Percentiles rank a stretch among this genome's conserved stretches.
These are phyloP conservation scores for Pyrgilauda ruficollis DNA, from an alignment of 2,113 vertebrate species.

Conservation along the genomic window DNA sequence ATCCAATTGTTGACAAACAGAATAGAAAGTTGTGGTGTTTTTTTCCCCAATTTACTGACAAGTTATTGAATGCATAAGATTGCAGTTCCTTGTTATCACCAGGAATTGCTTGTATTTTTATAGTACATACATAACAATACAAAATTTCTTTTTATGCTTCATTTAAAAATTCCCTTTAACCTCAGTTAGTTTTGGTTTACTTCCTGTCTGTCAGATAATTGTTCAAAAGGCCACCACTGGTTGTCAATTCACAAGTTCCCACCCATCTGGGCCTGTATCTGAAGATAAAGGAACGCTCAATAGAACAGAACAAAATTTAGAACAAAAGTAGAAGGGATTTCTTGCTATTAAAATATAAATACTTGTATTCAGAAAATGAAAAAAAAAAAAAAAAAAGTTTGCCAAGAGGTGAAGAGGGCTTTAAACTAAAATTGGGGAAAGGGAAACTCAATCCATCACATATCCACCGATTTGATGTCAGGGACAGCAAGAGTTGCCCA, in stretches of 20 bases:
- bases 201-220: background rate
- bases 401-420: background rate
- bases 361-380: background rate
- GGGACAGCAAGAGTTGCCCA: background rate
- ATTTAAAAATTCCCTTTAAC: background rate
- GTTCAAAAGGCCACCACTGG: background rate
- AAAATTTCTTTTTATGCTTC: background rate
- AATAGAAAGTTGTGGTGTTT: fast-evolving
- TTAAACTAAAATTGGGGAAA: background rate
- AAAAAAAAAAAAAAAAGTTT: background rate
- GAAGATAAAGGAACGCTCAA: background rate
- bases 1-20: background rate
- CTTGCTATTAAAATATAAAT: background rate
- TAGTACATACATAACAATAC: background rate
- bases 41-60: background rate
- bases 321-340: background rate
- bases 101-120: background rate
- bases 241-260: background rate
- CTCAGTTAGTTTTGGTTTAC: background rate
- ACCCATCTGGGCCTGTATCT: background rate
- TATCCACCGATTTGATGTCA: background rate
- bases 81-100: fast-evolving
- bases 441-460: background rate
- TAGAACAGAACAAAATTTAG: background rate
- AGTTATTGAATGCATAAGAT: background rate